Conservation (phyloP, 2,888 invertebrate species). For the Mechanitis messenoides region DNA sequence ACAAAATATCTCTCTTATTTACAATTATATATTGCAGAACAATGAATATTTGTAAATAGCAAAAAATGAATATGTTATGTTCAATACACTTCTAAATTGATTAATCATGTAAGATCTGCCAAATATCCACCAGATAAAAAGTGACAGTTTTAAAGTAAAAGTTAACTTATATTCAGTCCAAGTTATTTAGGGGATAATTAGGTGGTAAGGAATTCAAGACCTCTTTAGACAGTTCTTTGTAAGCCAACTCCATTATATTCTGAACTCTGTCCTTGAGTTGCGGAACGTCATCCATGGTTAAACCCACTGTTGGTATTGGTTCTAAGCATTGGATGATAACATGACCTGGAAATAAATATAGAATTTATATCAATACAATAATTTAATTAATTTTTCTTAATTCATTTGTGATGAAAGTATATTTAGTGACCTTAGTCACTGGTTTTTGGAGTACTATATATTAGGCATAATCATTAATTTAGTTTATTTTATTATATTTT, state of each 20-base stretch:
- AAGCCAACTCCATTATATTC: conserved; percentile 67
- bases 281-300: conserved; percentile 69
- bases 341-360: conserved; percentile 59
- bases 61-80: too few species aligned
- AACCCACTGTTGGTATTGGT: conserved; percentile 68
- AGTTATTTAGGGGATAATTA: conserved; percentile 67
- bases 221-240: conserved; percentile 70
- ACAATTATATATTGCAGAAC: too few species aligned
- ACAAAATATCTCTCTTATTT: too few species aligned
- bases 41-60: too few species aligned
- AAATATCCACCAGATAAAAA: too few species aligned
- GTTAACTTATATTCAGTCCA: conserved; percentile 39
- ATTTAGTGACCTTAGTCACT: too few species aligned
- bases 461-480: background rate
- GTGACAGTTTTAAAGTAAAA: background rate
- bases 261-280: conserved; percentile 67
- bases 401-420: too few species aligned
- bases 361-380: background rate
- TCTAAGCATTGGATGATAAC: conserved; percentile 74
- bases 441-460: too few species aligned
- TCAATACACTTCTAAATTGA: too few species aligned
- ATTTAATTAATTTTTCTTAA: background rate
- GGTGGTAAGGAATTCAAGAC: conserved; percentile 64
- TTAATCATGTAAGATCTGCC: too few species aligned
- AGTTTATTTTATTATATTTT: background rate